Base-by-base conservation (phyloP, 1,140 invertebrate genomes). In the Ceratina australensis region DNA sequence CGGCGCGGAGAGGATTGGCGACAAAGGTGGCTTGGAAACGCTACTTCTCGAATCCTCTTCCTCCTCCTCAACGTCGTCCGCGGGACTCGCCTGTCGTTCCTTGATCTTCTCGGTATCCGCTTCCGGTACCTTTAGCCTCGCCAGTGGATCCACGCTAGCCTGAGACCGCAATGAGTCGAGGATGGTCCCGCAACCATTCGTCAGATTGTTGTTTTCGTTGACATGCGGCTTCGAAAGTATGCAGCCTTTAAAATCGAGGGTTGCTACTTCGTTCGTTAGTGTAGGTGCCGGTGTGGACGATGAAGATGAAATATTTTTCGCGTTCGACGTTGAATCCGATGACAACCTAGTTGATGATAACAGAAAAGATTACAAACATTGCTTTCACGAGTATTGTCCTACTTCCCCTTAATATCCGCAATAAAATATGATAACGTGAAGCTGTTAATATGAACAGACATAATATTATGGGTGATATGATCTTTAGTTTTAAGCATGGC, bases 1-100 rank as follows among this genome's bases (percentile, higher is more conserved):
- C 1, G 96, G 96, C 79, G 95, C 94, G 18, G 95, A 96, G 22
- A 96, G 85, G 69, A 96, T 96, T 12, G 96, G 95, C 78, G 89
- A 93, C 77, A 82, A 49, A 5, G 87, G 78, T 10, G 84, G 75
- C 42, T 91, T 91, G 1, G 90, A 91, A 28, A 85, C 87, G 59
- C 90, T 90, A 52, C 88, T 86, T 74, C 88, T 87, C 24, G 90
- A 89, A 12, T 91, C 89, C 15, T 92, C 90, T 8, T 90, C 90
- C 15, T 90, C 90, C 7, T 91, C 90, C 3, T 88, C 87, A 0
- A 83, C 84, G 15, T 90, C 89, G 4, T 85, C 83, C 33, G 71
- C 79, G 0, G 64, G 74, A 2, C 54, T 64, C 13, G 57, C 68
- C 18, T 80, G 83, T 0, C 52, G 56, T 1, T 82, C 84, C 54